Evolutionary conservation across 2,888 invertebrate species (phyloP), one percentile per base, ranked within the genome.

Genomic region (Acrobasis suavella): DNA sequence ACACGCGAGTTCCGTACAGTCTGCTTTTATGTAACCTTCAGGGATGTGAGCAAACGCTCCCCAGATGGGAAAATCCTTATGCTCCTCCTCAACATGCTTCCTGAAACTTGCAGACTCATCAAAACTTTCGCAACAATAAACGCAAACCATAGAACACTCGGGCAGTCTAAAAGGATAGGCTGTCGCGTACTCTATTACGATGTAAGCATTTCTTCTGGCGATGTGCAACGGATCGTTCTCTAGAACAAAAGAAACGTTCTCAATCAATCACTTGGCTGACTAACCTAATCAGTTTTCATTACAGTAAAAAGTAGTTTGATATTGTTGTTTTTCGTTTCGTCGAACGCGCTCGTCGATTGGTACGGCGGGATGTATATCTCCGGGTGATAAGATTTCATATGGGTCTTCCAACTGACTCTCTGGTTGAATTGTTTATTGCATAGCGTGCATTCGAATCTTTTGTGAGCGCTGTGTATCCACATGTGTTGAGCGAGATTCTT

Each of bases 351-450:
- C 10, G 69, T 67, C 8, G 66, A 67, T 22, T 69, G 66, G n/a
- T 69, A 67, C 2, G 69, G 69, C 37, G 69, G 69, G n/a, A 69
- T 66, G 50, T 69, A 67, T 46, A 86, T 66, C 2, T 87, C 87
- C 0, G 89, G 90, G 62, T 91, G 91, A 62, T 89, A 85, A 0
- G 85, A 83, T 55, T 85, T 89, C 86, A 89, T 89, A 65, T 91
- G 91, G 0, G 84, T 85, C 60, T 81, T 87, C 89, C 89, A 91
- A 62, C 89, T 89, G n/a, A 89, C 87, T 65, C 85, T 76, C 58
- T 91, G 91, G 62, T 89, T 89, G 58, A 91, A 91, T 55, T 88
- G 85, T 63, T 90, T 91, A 62, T 85, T 85, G 65, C 91, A 91
- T 6, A 82, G 63, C 3, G 82, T 81, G 65, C 91, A 91, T 58